A percentile compares a stretch with the other conserved stretches of the same genome.
Conservation (phyloP, 2,888 invertebrate genomes). For the Allacma fusca region DNA sequence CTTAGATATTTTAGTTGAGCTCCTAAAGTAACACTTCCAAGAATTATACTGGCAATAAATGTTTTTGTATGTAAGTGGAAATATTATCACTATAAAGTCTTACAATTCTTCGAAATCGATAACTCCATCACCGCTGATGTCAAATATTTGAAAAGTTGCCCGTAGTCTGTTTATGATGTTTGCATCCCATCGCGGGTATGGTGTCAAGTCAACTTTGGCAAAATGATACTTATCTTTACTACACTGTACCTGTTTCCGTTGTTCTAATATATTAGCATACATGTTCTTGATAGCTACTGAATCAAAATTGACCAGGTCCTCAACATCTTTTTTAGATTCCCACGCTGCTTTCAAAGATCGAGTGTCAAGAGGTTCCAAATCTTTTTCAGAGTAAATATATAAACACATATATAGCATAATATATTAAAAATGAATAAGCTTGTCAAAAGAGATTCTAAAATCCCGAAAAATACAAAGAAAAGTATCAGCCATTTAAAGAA, state of each 20-base stretch:
- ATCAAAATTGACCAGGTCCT: conserved; percentile 42
- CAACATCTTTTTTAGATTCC: conserved; percentile 11
- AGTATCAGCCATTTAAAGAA: background rate
- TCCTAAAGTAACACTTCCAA: background rate
- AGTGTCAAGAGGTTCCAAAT: background rate
- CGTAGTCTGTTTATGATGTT: background rate
- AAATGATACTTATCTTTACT: conserved; percentile 30
- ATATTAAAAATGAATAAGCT: too few relatives aligned
- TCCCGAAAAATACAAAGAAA: background rate
- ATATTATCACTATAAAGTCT: background rate
- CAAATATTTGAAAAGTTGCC: conserved; percentile 35
- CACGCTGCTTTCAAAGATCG: background rate
- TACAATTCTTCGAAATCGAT: conserved; percentile 35
- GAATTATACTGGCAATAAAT: background rate
- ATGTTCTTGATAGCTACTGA: conserved; percentile 14
- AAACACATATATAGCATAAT: too few relatives aligned
- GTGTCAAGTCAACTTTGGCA: conserved; percentile 18
- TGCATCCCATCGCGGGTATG: conserved; percentile 29
- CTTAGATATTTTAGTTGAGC: too few relatives aligned
- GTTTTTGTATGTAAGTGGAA: too few relatives aligned
- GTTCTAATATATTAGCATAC: conserved; percentile 25
- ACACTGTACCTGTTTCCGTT: conserved; percentile 12
- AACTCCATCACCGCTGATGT: conserved; percentile 32
- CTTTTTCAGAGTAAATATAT: too few relatives aligned
- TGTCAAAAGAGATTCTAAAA: too few relatives aligned